These are phyloP conservation scores for Cyphomyrus plagiostoma DNA, from an alignment of 2,113 vertebrate genomes.

Conservation along the genomic window DNA sequence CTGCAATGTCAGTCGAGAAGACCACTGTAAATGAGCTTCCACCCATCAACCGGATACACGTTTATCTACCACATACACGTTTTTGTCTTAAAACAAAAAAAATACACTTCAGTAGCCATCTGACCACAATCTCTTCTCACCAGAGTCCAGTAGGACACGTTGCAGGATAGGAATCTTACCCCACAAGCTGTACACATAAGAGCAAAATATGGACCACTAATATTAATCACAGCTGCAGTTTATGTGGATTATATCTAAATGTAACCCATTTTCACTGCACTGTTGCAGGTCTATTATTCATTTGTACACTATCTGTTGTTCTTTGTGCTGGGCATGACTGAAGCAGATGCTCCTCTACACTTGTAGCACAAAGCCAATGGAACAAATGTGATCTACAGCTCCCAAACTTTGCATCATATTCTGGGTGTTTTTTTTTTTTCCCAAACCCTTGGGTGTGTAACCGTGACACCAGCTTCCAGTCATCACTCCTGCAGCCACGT, in stretches of 20 bases:
- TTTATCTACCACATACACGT: background rate
- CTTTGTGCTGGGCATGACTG: background rate
- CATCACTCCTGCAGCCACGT: background rate
- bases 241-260: background rate
- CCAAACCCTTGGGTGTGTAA: background rate
- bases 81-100: background rate
- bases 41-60: background rate
- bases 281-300: background rate
- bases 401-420: background rate
- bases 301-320: background rate
- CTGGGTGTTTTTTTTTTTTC: background rate
- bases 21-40: background rate
- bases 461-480: background rate
- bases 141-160: background rate
- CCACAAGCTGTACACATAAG: background rate
- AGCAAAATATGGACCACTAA: background rate
- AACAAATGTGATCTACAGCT: background rate
- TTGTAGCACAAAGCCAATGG: background rate
- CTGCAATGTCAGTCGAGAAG: background rate
- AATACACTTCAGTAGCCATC: background rate
- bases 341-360: background rate
- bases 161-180: background rate
- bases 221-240: background rate
- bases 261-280: background rate
- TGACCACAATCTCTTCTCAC: background rate